Conservation (phyloP, 2,797 vertebrate genomes). For the Chaetodon trifasciatus region DNA sequence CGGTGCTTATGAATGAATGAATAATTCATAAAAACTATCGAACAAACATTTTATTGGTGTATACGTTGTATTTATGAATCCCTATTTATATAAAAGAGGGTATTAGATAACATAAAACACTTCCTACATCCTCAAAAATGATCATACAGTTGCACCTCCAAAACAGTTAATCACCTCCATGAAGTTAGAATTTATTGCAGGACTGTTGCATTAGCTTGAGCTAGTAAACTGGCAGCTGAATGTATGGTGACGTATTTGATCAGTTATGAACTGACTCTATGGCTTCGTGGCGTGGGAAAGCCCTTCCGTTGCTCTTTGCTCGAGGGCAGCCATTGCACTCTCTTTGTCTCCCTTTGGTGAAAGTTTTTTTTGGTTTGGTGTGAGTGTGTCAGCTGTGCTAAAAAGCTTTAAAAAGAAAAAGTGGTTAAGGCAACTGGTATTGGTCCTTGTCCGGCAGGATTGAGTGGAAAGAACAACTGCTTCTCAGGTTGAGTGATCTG, state of each 20-base stretch:
- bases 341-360: too few relatives aligned
- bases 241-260: constrained; percentile 37
- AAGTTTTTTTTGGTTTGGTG: too few relatives aligned
- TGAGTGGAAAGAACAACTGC: constrained; percentile 76
- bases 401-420: background rate
- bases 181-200: too few relatives aligned
- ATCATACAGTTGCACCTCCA: too few relatives aligned
- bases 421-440: constrained; percentile 46
- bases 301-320: too few relatives aligned
- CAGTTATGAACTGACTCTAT: constrained; percentile 21
- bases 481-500: constrained; percentile 59
- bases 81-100: too few relatives aligned
- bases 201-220: background rate
- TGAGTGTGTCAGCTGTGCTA: background rate
- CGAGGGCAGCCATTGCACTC: too few relatives aligned
- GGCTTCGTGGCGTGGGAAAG: background rate
- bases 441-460: constrained; percentile 57
- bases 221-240: background rate
- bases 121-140: too few relatives aligned
- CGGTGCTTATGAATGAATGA: background rate
- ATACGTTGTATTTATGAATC: too few relatives aligned
- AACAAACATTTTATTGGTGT: too few relatives aligned
- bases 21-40: background rate
- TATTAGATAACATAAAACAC: too few relatives aligned
- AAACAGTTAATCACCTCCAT: too few relatives aligned